Evolutionary conservation across 2,888 invertebrate species (phyloP).

Genomic region (Phaedon cochleariae): DNA sequence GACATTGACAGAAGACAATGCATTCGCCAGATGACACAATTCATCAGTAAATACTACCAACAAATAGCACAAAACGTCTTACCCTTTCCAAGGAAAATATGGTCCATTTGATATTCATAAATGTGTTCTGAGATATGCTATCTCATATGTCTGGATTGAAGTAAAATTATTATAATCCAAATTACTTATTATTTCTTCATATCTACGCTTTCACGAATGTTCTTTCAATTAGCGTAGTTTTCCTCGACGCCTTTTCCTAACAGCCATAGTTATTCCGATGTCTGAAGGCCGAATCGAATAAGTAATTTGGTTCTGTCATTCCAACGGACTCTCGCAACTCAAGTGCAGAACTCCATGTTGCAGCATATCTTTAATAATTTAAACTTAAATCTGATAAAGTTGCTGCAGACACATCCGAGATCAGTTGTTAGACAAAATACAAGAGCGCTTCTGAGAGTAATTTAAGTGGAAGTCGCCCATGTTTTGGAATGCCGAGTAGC

Average conservation of each 20-base stretch:
- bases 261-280: neutral
- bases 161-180: too few species aligned
- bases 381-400: conserved; percentile 37
- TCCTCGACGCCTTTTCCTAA: neutral
- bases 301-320: conserved; percentile 34
- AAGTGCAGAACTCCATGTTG: conserved; percentile 34
- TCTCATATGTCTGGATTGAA: too few species aligned
- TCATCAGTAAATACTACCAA: too few species aligned
- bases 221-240: neutral
- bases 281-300: neutral
- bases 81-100: too few species aligned
- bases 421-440: conserved; percentile 21
- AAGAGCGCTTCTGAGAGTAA: neutral
- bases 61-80: too few species aligned
- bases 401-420: conserved; percentile 29
- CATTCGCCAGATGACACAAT: too few species aligned
- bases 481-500: too few species aligned
- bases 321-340: conserved; percentile 27
- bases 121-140: too few species aligned
- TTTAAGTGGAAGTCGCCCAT: neutral
- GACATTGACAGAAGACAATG: too few species aligned
- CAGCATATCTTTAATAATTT: conserved; percentile 39
- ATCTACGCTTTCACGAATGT: neutral
- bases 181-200: too few species aligned
- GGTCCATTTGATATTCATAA: too few species aligned